Conservation (phyloP, 1,140 invertebrate species). For the Polyergus mexicanus region DNA sequence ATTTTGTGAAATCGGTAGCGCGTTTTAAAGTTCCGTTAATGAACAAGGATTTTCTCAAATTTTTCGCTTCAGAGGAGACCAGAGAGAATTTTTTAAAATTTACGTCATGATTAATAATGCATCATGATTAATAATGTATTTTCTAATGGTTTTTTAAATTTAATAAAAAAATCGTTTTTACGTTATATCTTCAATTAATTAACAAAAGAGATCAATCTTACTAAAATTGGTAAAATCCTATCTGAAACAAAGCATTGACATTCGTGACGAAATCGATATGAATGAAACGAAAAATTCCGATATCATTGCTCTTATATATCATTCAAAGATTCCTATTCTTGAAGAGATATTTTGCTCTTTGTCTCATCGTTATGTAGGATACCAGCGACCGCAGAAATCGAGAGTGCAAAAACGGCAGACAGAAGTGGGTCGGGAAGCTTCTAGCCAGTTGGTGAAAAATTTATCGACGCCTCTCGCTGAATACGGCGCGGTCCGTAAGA, state of each 20-base stretch:
- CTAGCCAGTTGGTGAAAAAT: slow-evolving; percentile 54
- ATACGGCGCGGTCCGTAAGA: slow-evolving; percentile 26
- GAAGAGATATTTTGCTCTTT: background rate
- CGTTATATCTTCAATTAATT: background rate
- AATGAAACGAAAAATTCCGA: slow-evolving; percentile 2
- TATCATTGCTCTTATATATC: slow-evolving; percentile 16
- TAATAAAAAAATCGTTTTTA: background rate
- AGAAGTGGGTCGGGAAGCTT: slow-evolving; percentile 44
- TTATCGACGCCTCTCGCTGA: slow-evolving; percentile 45
- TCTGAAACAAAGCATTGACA: background rate
- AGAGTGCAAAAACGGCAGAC: slow-evolving; percentile 39
- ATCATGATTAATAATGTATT: background rate
- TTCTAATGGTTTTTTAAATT: background rate
- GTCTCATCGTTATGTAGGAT: slow-evolving; percentile 25
- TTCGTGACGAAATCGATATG: background rate
- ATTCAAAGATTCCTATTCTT: background rate
- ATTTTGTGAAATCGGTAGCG: background rate
- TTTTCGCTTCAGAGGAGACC: background rate
- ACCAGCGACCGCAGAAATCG: slow-evolving; percentile 18
- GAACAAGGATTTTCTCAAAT: background rate
- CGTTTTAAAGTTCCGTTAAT: background rate
- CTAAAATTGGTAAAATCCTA: background rate
- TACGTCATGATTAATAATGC: background rate
- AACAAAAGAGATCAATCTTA: background rate
- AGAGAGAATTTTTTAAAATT: background rate